Evolutionary conservation across 2,113 vertebrate species (phyloP).

Genomic region (Pterocles gutturalis): DNA sequence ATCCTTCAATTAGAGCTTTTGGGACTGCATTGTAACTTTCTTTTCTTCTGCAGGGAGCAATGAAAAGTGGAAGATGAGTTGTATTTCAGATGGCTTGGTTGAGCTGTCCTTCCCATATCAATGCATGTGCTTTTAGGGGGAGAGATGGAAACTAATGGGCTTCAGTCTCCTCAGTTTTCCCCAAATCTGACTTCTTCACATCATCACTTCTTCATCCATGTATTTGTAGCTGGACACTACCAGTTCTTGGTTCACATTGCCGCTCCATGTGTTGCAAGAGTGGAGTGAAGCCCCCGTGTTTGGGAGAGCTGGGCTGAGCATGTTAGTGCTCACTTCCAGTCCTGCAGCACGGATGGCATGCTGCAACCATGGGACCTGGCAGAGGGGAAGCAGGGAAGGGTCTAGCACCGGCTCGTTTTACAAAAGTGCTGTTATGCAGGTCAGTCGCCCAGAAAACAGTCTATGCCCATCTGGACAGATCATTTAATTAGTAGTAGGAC

Average conservation of each 20-base stretch:
- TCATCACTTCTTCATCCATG: background rate
- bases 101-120: background rate
- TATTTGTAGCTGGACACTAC: background rate
- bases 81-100: background rate
- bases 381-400: background rate
- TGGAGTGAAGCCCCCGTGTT: rapidly evolving
- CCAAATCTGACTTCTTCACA: background rate
- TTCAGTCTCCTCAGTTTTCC: background rate
- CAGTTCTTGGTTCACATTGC: background rate
- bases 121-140: background rate
- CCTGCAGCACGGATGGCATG: background rate
- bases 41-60: background rate
- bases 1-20: background rate
- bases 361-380: background rate
- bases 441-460: background rate
- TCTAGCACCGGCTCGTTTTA: rapidly evolving
- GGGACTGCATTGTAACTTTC: background rate
- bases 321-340: background rate
- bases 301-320: background rate
- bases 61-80: background rate
- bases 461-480: background rate
- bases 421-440: background rate
- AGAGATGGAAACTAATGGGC: background rate
- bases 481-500: background rate
- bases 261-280: background rate